Conservation (phyloP, 1,140 invertebrate genomes). For the Ridgeia piscesae region DNA sequence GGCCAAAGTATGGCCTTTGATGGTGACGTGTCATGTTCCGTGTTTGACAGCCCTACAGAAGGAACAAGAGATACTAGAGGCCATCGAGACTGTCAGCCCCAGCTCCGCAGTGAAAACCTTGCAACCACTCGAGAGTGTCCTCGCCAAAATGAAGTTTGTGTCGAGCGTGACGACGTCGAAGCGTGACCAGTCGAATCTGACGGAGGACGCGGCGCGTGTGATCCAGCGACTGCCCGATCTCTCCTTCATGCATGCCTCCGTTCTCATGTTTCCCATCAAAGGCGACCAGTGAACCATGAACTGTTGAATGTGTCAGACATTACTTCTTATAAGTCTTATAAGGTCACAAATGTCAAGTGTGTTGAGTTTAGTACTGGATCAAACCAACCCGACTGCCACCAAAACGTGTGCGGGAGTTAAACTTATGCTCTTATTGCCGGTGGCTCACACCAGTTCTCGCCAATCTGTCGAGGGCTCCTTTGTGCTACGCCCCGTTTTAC, state of each 20-base stretch:
- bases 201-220: not conserved
- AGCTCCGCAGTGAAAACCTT: not conserved
- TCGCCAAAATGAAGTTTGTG: conserved; percentile 16
- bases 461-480: too few relatives aligned
- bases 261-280: conserved; percentile 17
- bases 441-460: too few relatives aligned
- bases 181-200: not conserved
- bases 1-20: too few relatives aligned
- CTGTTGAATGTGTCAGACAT: not conserved
- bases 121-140: conserved; percentile 12
- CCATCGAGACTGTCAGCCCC: not conserved
- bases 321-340: too few relatives aligned
- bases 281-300: not conserved
- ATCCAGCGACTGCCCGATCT: conserved; percentile 9
- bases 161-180: not conserved
- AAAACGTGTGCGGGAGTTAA: too few relatives aligned
- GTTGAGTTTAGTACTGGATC: too few relatives aligned
- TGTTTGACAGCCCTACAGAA: conserved; percentile 16
- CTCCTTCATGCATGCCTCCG: conserved; percentile 17
- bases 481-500: too few relatives aligned
- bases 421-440: too few relatives aligned
- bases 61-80: conserved; percentile 20
- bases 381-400: too few relatives aligned
- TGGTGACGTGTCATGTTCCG: too few relatives aligned
- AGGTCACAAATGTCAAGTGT: too few relatives aligned